Base-by-base conservation (phyloP, 2,888 invertebrate genomes). In the Clitarchus hookeri region DNA sequence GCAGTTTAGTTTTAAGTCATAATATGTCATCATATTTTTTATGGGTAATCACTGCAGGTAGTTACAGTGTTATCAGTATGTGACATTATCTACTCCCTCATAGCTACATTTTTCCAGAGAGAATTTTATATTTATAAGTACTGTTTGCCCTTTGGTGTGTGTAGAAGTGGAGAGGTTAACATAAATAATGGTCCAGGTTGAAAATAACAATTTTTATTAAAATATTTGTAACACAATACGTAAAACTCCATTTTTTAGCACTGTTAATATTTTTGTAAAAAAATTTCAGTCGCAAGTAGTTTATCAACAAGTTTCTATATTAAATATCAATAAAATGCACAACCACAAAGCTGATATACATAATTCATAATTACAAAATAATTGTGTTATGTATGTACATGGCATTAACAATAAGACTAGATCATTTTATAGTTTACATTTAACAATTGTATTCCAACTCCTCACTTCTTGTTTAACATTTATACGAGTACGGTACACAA, bases 301-400 rank as follows among this genome's bases (percentile, higher is more conserved):
- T n/a, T 65, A 65, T 65, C 65, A 65, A 65, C 65, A 65, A 23
- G 16, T 65, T 65, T 11, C 65, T 65, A 19, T 65, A 65, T 65
- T 65, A 65, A 65, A 65, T 65, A 65, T 65, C 65, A 23, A 65
- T 65, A 65, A 65, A 65, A 65, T 65, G 65, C 65, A 65, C 65
- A 65, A 65, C 65, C 65, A 65, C 65, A 65, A 65, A 65, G 48
- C 65, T 65, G 65, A 65, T 65, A 65, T 65, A 65, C n/a, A 65
- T 65, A 65, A 65, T 65, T 65, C n/a, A 53, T 65, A 65, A 16
- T 65, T 65, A 65, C 65, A 65, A 65, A 65, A 65, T 65, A 65
- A 65, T 65, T 65, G 65, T 65, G 65, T 65, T 65, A 65, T 65
- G 11, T 65, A 65, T 65, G 11, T 65, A 65, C 65, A 65, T 16